These are phyloP conservation scores for Toxonevra muliebris DNA, from an alignment of 2,888 invertebrate species.

Conservation along the genomic window DNA sequence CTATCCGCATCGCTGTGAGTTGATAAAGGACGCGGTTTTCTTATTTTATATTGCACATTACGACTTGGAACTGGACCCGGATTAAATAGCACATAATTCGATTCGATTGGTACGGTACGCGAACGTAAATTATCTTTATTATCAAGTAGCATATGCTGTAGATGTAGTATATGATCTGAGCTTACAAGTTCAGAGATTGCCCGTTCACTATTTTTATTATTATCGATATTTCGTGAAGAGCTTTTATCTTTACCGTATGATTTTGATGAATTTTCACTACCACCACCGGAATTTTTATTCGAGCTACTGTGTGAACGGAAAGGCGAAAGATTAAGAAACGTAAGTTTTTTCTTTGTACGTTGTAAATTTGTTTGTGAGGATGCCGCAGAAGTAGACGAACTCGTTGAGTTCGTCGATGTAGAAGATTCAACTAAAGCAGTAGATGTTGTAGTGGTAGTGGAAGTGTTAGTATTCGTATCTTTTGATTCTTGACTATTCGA, in stretches of 20 bases:
- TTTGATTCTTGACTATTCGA: constrained; percentile 59
- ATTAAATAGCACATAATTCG: constrained; percentile 64
- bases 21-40: constrained; percentile 61
- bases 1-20: constrained; percentile 72
- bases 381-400: constrained; percentile 45
- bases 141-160: constrained; percentile 52
- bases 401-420: constrained; percentile 53
- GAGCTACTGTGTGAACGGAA: constrained; percentile 51
- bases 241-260: constrained; percentile 1
- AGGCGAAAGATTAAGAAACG: constrained; percentile 60
- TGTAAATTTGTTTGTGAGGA: constrained; percentile 48
- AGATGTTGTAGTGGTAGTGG: constrained; percentile 48
- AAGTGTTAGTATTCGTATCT: constrained; percentile 46
- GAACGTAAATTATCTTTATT: constrained; percentile 52
- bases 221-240: constrained; percentile 13
- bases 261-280: constrained; percentile 8
- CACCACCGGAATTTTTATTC: constrained; percentile 28
- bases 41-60: constrained; percentile 62
- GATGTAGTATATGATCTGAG: constrained; percentile 54
- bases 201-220: constrained; percentile 37
- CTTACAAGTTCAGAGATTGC: constrained; percentile 55
- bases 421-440: constrained; percentile 59
- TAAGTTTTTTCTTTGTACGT: constrained; percentile 58
- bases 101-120: constrained; percentile 62
- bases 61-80: constrained; percentile 63